phyloP scores from a whole-genome alignment of 2,113 vertebrate genomes.

The Steatornis caripensis region DNA sequence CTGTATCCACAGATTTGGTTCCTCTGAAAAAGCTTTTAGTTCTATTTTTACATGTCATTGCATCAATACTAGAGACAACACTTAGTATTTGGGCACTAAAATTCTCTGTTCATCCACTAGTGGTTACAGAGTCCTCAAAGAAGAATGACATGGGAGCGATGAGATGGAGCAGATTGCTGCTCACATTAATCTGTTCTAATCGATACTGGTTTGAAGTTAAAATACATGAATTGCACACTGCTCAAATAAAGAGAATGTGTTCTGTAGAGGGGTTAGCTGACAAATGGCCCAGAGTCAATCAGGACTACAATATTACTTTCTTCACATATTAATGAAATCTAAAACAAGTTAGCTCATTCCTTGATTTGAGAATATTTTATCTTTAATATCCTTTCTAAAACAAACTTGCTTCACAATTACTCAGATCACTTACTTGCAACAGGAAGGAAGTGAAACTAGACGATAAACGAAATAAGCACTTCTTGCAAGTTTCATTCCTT shows the following conservation, averaged over 20 bases:
- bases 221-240: neutral
- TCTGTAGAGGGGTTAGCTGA: neutral
- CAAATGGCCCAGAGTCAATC: neutral
- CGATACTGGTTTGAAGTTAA: neutral
- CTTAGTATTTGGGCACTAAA: neutral
- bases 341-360: neutral
- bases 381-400: neutral
- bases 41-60: neutral
- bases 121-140: neutral
- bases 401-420: neutral
- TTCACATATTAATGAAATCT: neutral
- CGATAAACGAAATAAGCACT: neutral
- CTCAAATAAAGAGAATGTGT: neutral
- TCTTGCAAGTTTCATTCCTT: neutral
- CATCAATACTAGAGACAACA: neutral
- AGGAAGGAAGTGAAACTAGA: neutral
- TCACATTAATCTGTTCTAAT: neutral
- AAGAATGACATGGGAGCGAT: neutral
- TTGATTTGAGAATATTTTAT: neutral
- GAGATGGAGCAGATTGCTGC: neutral
- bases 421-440: neutral
- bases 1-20: neutral
- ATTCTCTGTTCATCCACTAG: neutral
- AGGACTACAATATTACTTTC: neutral
- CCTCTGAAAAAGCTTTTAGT: neutral